Conservation (phyloP, 2,113 vertebrate genomes). For the Reinhardtius hippoglossoides region DNA sequence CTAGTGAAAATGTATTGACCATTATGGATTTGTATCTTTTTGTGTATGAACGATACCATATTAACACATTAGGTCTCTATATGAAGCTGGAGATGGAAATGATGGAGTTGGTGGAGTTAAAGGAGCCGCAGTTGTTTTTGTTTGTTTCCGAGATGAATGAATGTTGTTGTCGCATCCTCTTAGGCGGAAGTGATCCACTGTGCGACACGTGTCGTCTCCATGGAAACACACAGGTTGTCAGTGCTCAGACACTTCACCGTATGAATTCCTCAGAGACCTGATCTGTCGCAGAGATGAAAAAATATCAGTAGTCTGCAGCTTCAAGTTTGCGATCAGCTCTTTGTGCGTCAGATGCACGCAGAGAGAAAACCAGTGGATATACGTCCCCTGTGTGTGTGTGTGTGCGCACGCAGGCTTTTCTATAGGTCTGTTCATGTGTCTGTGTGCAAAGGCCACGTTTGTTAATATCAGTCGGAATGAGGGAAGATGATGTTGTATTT, state of each 20-base stretch:
- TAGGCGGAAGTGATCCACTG: slow-evolving; percentile 53
- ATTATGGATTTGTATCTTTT: neutral
- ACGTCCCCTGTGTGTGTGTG: slow-evolving; percentile 8
- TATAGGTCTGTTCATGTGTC: too few relatives aligned
- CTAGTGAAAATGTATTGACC: neutral
- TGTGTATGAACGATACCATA: neutral
- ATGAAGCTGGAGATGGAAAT: neutral
- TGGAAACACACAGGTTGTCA: slow-evolving; percentile 73
- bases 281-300: slow-evolving; percentile 43
- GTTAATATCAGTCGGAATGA: too few relatives aligned
- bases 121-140: slow-evolving; percentile 25
- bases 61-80: neutral
- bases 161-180: slow-evolving; percentile 62
- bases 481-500: too few relatives aligned
- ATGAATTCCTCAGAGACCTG: slow-evolving; percentile 59
- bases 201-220: slow-evolving; percentile 72
- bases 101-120: slow-evolving; percentile 6
- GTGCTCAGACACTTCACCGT: slow-evolving; percentile 49
- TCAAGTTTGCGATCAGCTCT: slow-evolving; percentile 40
- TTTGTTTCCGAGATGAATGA: slow-evolving; percentile 54
- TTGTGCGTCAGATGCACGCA: slow-evolving; percentile 8
- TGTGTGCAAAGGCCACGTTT: neutral
- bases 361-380: slow-evolving; percentile 4
- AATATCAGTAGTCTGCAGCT: slow-evolving; percentile 9
- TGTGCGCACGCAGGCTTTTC: neutral